These are phyloP conservation scores for Incurvaria masculella DNA, from an alignment of 2,888 invertebrate species.

Conservation along the genomic window DNA sequence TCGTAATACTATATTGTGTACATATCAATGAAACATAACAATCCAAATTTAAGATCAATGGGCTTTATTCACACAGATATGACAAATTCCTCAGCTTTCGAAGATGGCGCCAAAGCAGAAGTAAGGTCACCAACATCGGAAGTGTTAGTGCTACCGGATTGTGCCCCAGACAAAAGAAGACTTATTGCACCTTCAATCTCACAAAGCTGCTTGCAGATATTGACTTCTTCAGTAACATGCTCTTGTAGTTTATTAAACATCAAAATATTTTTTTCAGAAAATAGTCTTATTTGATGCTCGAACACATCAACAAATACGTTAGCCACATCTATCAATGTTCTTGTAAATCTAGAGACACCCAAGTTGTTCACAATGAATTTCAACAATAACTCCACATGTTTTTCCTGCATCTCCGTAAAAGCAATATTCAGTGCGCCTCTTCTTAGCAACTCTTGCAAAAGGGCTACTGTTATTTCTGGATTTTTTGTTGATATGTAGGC, in stretches of 20 bases:
- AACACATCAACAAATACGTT: conserved; percentile 74
- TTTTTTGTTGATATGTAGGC: conserved; percentile 56
- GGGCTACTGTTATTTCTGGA: conserved; percentile 75
- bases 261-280: conserved; percentile 60
- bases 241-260: conserved; percentile 60
- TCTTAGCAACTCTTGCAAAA: conserved; percentile 85
- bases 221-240: conserved; percentile 64
- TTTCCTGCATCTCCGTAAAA: conserved; percentile 67
- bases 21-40: no score
- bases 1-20: no score
- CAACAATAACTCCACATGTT: conserved; percentile 63
- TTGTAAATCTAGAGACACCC: conserved; percentile 70
- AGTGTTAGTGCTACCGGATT: conserved; percentile 37
- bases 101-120: conserved; percentile 33
- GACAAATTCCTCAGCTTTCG: conserved; percentile 52
- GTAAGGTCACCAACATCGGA: conserved; percentile 29
- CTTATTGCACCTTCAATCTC: conserved; percentile 69
- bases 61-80: conserved; percentile 43
- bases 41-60: no score
- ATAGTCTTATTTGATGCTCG: conserved; percentile 60
- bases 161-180: conserved; percentile 62
- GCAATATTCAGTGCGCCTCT: conserved; percentile 76
- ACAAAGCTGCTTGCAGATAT: conserved; percentile 60
- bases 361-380: conserved; percentile 74
- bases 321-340: conserved; percentile 69